Evolutionary conservation across 2,888 invertebrate species (phyloP).

Genomic region (Mesopsocus fuscifrons): DNA sequence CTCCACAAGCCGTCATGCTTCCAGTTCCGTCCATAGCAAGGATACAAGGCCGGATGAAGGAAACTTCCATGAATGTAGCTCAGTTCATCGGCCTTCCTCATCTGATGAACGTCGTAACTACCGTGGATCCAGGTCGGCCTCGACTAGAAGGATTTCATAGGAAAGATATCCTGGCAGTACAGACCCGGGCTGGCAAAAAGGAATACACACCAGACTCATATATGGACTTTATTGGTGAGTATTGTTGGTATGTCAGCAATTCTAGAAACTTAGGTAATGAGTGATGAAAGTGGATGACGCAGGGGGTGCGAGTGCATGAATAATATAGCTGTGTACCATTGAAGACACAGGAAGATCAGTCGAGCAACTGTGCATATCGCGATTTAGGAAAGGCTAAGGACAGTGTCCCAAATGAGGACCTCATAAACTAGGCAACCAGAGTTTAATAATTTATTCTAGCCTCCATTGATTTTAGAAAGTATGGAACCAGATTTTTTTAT

Average conservation of each 20-base stretch:
- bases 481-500: conserved; percentile 67
- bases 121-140: neutral
- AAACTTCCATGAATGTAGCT: neutral
- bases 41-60: neutral
- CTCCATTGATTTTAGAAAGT: too few relatives aligned
- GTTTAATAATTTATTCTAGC: too few relatives aligned
- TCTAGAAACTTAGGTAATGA: too few relatives aligned
- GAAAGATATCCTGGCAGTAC: neutral
- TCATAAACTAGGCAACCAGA: too few relatives aligned
- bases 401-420: too few relatives aligned
- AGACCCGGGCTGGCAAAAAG: neutral
- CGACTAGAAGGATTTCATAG: neutral
- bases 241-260: too few relatives aligned
- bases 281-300: too few relatives aligned
- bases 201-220: neutral
- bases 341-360: too few relatives aligned
- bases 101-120: neutral
- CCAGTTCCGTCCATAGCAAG: neutral
- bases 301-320: too few relatives aligned
- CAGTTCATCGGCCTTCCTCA: neutral
- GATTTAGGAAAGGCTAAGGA: too few relatives aligned
- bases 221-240: neutral
- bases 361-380: too few relatives aligned
- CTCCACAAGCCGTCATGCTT: neutral
- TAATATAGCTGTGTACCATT: too few relatives aligned